Evolutionary conservation across 2,797 vertebrate species (phyloP), one percentile per base, ranked within the genome.

Genomic region (Pseudochirops cupreus): DNA sequence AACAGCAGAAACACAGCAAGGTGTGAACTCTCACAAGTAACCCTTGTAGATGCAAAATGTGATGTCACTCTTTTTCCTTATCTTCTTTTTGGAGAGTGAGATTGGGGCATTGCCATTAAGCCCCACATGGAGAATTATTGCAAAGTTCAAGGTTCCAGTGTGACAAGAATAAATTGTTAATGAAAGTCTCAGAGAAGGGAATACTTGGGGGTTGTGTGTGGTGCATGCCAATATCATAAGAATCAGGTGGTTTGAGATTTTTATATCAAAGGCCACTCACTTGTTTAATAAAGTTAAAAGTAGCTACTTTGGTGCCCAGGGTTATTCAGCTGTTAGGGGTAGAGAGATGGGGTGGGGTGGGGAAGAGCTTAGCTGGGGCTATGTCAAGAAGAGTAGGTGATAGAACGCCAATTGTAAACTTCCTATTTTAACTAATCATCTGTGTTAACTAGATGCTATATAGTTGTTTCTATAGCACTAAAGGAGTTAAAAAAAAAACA

Each of bases 91-190:
- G 95, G 96, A 96, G 57, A 92, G 13, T 93, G 10, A 13, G n/a
- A 16, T 90, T 93, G 91, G 95, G 29, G 91, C 93, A 90, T 91
- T 96, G 57, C 94, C 96, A 97, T 91, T 91, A 95, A 96, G 96
- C 39, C 56, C 46, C 50, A 9, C 12, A 33, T 33, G 24, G 46
- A 92, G 91, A 31, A 90, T 56, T 92, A 24, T 91, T 91, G 29
- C 4, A 74, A 94, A 14, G 29, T 56, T n/a, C 89, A 90, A 14
- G 92, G 56, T 91, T 93, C 94, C 93, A 31, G 89, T 31, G 53
- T 90, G 94, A 98, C 46, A 12, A 90, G 58, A 55, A 39, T 5
- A 96, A 74, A 92, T 46, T 46, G 21, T 56, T 90, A 92, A 93
- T 74, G 21, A 92, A 97, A 87, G 0, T 46, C n/a, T 90, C 67